Conservation (phyloP, 2,888 invertebrate species). For the Tipula confusa region DNA sequence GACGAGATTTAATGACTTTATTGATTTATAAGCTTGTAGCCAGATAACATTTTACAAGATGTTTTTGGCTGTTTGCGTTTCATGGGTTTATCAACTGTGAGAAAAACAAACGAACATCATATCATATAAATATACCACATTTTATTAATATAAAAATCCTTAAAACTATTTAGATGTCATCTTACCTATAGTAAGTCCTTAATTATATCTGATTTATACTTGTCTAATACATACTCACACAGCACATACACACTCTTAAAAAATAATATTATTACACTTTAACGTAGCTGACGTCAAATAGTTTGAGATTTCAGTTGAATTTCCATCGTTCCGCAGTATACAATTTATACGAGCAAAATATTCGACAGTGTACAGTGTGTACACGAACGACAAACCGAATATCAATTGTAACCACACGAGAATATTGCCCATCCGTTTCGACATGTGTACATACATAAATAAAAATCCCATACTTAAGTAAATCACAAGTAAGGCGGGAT, state of each 20-base stretch:
- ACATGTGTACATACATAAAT: constrained; percentile 54
- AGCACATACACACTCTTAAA: not conserved
- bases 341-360: constrained; percentile 46
- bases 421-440: constrained; percentile 63
- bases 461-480: constrained; percentile 68
- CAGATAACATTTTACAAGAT: not conserved
- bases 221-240: not conserved
- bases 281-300: not conserved
- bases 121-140: too few species aligned
- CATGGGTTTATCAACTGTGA: too few species aligned
- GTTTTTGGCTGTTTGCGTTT: not conserved
- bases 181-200: too few species aligned
- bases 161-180: not conserved
- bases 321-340: not conserved
- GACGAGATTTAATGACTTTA: not conserved
- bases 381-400: constrained; percentile 63
- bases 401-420: constrained; percentile 78
- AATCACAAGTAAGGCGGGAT: constrained; percentile 75
- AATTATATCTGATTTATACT: not conserved
- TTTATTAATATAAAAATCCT: not conserved
- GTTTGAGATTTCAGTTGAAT: not conserved
- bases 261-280: not conserved
- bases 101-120: too few species aligned
- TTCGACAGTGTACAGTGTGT: constrained; percentile 78
- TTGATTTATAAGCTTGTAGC: not conserved